Percentiles rank a stretch among this genome's conserved stretches.
These are phyloP conservation scores for Cyclargus thomasi DNA, from an alignment of 1,140 invertebrate species.

Conservation along the genomic window DNA sequence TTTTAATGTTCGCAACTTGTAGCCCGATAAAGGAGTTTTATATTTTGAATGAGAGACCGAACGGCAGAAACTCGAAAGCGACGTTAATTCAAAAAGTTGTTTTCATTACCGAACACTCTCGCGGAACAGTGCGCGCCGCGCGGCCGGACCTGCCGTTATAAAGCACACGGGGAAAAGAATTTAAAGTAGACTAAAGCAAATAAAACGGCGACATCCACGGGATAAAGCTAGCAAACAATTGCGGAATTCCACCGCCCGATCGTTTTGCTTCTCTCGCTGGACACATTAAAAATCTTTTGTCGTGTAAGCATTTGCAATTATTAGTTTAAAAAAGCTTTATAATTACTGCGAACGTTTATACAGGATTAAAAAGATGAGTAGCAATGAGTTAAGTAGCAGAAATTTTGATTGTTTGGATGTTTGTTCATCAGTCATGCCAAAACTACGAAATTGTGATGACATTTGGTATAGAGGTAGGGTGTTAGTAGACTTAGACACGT, in stretches of 20 bases:
- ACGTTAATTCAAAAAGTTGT: constrained; percentile 71
- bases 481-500: too few relatives aligned
- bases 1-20: constrained; percentile 48
- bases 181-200: constrained; percentile 59
- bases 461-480: too few relatives aligned
- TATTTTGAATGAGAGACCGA: constrained; percentile 63
- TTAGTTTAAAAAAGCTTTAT: background rate
- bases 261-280: constrained; percentile 31
- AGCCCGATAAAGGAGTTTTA: constrained; percentile 55
- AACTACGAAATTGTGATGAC: too few relatives aligned
- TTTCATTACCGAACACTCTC: constrained; percentile 61
- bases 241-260: constrained; percentile 56
- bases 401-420: too few relatives aligned
- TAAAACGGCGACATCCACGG: constrained; percentile 52
- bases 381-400: too few relatives aligned
- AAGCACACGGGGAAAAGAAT: constrained; percentile 63
- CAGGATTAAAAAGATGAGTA: too few relatives aligned
- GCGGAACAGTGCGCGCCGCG: constrained; percentile 46
- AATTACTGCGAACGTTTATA: background rate
- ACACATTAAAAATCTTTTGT: constrained; percentile 22
- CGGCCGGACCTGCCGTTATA: constrained; percentile 40
- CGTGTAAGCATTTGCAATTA: background rate
- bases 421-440: too few relatives aligned
- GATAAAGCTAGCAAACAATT: constrained; percentile 61
- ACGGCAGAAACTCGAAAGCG: constrained; percentile 57